These are phyloP conservation scores for Drosophila santomea DNA, from an alignment of 1,140 invertebrate species.

Conservation along the genomic window DNA sequence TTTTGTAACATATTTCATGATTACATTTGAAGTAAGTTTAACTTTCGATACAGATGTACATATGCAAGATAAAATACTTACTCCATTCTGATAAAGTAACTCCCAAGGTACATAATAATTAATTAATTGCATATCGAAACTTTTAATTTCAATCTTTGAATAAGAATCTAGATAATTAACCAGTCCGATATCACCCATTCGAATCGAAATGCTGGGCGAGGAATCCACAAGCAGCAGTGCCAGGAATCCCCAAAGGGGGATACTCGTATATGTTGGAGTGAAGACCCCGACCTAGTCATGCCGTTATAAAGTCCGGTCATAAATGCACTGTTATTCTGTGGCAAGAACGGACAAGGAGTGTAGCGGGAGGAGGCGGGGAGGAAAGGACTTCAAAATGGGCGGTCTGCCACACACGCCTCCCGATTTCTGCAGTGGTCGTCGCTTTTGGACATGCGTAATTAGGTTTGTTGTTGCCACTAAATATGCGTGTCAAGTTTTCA, in stretches of 20 bases:
- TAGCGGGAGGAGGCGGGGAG: too few relatives aligned
- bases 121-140: background rate
- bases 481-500: slow-evolving; percentile 79
- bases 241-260: background rate
- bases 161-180: background rate
- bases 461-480: slow-evolving; percentile 79
- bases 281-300: slow-evolving; percentile 13
- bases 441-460: slow-evolving; percentile 76
- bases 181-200: slow-evolving; percentile 12
- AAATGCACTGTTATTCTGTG: slow-evolving; percentile 48
- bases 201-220: slow-evolving; percentile 45
- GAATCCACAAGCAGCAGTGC: slow-evolving; percentile 1
- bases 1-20: too few relatives aligned
- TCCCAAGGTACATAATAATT: background rate
- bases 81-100: too few relatives aligned
- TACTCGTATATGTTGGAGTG: background rate
- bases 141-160: background rate
- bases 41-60: too few relatives aligned
- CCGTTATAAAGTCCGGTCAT: slow-evolving; percentile 35
- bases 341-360: background rate
- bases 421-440: slow-evolving; percentile 47
- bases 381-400: background rate
- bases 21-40: too few relatives aligned
- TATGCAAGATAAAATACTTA: too few relatives aligned
- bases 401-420: background rate